Evolutionary conservation across 2,888 invertebrate species (phyloP).

Genomic region (Perizoma flavofasciatum): DNA sequence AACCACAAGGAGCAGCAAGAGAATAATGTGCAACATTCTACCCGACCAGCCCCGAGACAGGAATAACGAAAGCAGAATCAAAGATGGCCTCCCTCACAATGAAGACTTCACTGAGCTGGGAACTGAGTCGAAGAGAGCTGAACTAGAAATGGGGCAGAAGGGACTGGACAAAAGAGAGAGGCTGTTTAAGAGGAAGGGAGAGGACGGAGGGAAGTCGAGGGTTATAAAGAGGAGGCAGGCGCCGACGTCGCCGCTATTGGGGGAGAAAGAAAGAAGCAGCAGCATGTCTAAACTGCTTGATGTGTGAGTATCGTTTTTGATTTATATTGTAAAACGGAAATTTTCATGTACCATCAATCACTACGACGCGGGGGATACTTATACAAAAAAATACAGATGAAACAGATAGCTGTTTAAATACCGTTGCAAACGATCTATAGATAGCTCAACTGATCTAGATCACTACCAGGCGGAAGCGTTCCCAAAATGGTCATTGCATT

Average conservation of each 20-base stretch:
- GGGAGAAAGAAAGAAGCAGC: constrained; percentile 92
- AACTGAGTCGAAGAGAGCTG: constrained; percentile 36
- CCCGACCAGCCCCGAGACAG: constrained; percentile 48
- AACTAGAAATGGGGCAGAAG: constrained; percentile 64
- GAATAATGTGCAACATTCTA: constrained; percentile 41
- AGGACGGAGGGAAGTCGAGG: constrained; percentile 62
- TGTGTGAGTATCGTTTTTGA: constrained; percentile 71
- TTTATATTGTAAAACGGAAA: neutral
- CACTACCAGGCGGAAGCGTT: too few relatives aligned
- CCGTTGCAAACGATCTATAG: too few relatives aligned
- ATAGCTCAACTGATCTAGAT: too few relatives aligned
- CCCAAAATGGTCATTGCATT: too few relatives aligned
- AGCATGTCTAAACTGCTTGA: constrained; percentile 93
- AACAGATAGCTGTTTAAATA: too few relatives aligned
- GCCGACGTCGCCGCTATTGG: constrained; percentile 71
- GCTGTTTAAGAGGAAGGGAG: constrained; percentile 75
- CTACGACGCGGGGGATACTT: too few relatives aligned
- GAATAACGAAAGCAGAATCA: constrained; percentile 6
- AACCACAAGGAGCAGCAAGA: constrained; percentile 44
- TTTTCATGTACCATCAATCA: too few relatives aligned
- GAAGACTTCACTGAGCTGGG: constrained; percentile 9
- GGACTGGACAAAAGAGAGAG: constrained; percentile 60
- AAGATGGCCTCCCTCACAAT: constrained; percentile 49
- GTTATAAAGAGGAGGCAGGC: constrained; percentile 66
- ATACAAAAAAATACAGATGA: too few relatives aligned